phyloP scores from a whole-genome alignment of 2,113 vertebrate species.

The Ceyx melanurus region DNA sequence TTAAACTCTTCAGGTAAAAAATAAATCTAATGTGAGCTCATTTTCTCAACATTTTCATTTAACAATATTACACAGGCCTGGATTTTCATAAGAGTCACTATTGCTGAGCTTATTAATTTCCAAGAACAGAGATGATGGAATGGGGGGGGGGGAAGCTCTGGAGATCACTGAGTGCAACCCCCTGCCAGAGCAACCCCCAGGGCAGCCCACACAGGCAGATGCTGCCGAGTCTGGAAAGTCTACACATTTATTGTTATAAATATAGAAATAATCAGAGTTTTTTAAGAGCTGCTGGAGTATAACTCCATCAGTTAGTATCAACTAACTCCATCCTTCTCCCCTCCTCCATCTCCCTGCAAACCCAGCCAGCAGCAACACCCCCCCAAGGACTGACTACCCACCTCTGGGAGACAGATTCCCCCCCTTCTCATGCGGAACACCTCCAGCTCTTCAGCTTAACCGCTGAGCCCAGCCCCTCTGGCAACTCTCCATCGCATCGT shows the following conservation, averaged over 20 bases:
- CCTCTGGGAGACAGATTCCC: neutral
- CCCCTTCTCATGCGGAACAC: slow-evolving; percentile 52
- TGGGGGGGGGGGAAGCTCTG: too few relatives aligned
- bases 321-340: neutral
- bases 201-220: too few relatives aligned
- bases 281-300: neutral
- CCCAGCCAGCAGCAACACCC: too few relatives aligned
- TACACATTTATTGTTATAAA: too few relatives aligned
- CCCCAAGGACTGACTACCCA: too few relatives aligned
- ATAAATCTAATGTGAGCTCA: neutral
- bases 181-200: too few relatives aligned
- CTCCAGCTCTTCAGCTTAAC: slow-evolving; percentile 71
- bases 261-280: neutral
- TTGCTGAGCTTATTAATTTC: neutral
- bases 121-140: neutral
- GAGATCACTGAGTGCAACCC: too few relatives aligned
- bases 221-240: too few relatives aligned
- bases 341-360: neutral
- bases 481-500: slow-evolving; percentile 77
- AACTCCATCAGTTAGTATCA: too few relatives aligned
- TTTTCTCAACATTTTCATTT: neutral
- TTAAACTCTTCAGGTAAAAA: neutral
- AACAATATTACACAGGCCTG: rapidly evolving
- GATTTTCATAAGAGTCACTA: neutral
- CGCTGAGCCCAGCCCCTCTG: slow-evolving; percentile 71